Evolutionary conservation across 2,888 invertebrate genomes (phyloP).

Genomic region (Agonopterix subpropinquella): DNA sequence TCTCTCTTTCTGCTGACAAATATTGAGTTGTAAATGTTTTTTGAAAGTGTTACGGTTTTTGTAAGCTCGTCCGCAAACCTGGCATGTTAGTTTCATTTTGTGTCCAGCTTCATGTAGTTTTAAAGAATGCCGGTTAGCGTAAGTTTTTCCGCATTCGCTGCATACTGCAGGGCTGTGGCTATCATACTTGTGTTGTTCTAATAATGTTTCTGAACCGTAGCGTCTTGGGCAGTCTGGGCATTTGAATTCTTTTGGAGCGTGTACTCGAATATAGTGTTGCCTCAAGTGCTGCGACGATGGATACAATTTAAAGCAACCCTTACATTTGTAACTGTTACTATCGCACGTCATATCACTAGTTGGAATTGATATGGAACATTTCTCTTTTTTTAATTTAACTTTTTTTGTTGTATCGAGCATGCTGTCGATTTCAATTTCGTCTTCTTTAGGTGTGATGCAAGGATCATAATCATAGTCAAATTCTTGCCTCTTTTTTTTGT

Average conservation of each 20-base stretch:
- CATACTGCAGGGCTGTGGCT: conserved; percentile 12
- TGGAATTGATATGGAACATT: background rate
- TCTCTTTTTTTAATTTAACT: background rate
- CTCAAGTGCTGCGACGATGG: conserved; percentile 6
- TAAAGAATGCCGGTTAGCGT: conserved; percentile 9
- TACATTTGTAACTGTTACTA: conserved; percentile 7
- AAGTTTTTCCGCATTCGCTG: conserved; percentile 16
- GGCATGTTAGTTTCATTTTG: conserved; percentile 9
- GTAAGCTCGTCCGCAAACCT: conserved; percentile 11
- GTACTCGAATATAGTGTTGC: conserved; percentile 12
- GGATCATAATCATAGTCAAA: background rate
- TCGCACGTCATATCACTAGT: conserved; percentile 1
- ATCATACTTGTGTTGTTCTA: conserved; percentile 10
- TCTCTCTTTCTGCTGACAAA: conserved; percentile 7
- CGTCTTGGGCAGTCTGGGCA: conserved; percentile 13
- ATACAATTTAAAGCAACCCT: conserved; percentile 10
- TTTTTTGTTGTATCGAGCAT: background rate
- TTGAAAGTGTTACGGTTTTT: conserved; percentile 11
- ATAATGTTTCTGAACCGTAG: conserved; percentile 9
- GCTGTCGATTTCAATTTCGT: background rate
- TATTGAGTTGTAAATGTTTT: conserved; percentile 8
- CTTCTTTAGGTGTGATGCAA: background rate
- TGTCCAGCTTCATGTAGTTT: conserved; percentile 13
- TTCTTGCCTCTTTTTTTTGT: background rate
- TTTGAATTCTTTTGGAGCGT: conserved; percentile 15